Conservation (phyloP, 2,797 vertebrate species). For the Graptemys geographica region DNA sequence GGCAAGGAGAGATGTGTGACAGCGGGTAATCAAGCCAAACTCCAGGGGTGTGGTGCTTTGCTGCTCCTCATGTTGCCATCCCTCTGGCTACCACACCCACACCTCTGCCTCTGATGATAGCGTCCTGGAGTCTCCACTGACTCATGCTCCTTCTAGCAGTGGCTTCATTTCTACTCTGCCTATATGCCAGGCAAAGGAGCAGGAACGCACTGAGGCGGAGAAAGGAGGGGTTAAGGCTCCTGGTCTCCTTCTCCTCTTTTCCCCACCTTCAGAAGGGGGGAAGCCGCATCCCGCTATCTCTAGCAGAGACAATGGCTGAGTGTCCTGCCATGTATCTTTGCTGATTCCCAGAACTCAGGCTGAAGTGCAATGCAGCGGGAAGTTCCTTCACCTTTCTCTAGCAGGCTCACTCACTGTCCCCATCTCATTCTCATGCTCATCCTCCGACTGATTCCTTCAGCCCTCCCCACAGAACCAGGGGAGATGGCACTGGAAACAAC, state of each 20-base stretch:
- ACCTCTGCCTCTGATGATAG: too few relatives aligned
- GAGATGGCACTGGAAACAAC: too few relatives aligned
- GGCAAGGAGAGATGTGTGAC: background rate
- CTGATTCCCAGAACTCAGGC: too few relatives aligned
- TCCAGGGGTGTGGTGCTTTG: background rate
- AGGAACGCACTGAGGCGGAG: background rate
- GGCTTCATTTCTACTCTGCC: background rate
- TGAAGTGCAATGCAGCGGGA: background rate
- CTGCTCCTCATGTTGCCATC: background rate
- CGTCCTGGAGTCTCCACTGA: background rate
- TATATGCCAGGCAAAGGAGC: background rate
- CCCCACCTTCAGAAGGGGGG: too few relatives aligned
- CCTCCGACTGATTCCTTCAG: background rate
- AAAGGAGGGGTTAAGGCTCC: background rate
- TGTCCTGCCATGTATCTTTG: background rate
- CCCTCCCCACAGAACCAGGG: background rate
- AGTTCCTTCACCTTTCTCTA: too few relatives aligned
- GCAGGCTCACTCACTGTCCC: background rate
- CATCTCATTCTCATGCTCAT: accelerated
- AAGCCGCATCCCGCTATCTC: background rate
- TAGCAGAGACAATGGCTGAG: background rate
- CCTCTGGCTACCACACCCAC: background rate
- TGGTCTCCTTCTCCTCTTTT: background rate
- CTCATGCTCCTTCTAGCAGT: background rate
- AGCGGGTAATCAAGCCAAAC: background rate